Conservation (phyloP, 1,140 invertebrate species). For the Penaeus indicus region DNA sequence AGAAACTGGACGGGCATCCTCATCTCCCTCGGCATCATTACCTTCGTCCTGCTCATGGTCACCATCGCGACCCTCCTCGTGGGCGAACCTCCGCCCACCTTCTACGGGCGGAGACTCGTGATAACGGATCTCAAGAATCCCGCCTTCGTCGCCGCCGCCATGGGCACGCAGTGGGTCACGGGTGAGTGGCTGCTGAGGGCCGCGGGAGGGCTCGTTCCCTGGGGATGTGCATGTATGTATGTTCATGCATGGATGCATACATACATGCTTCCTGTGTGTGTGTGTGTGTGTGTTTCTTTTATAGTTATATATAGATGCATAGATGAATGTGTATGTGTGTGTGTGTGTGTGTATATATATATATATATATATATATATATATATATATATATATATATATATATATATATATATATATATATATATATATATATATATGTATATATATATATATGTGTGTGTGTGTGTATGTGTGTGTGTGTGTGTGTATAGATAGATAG, state of each 20-base stretch:
- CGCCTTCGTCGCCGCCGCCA: conserved; percentile 43
- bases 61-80: conserved; percentile 59
- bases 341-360: no score
- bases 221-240: neutral
- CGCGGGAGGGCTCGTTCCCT: no score
- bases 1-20: conserved; percentile 63
- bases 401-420: no score
- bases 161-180: conserved; percentile 61
- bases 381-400: no score
- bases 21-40: conserved; percentile 64
- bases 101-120: conserved; percentile 56
- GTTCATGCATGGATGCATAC: neutral
- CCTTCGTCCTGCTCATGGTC: conserved; percentile 59
- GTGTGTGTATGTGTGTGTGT: no score
- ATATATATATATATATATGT: no score
- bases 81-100: conserved; percentile 56
- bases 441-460: no score
- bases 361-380: no score
- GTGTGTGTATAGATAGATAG: neutral
- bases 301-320: neutral
- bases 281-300: neutral
- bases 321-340: no score
- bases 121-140: conserved; percentile 59
- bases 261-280: neutral
- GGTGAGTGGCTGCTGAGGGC: conserved; percentile 12